Base-by-base conservation (phyloP, 2,888 invertebrate genomes). In the Catocala nupta region DNA sequence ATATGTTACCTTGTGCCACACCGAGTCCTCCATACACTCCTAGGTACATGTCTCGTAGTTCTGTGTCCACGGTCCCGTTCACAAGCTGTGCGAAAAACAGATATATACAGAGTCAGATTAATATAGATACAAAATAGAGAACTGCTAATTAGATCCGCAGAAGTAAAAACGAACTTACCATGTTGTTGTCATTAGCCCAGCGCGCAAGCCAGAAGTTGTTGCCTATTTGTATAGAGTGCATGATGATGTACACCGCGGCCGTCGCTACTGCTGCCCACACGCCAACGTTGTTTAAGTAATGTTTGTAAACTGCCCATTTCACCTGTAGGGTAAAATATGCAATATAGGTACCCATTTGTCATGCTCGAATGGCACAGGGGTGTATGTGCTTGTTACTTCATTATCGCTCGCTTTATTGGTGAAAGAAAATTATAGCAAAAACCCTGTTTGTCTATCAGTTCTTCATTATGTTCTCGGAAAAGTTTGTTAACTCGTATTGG, bases 11-110 rank as follows among this genome's bases (percentile, higher is more conserved):
- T 96, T 98, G 98, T 62, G 97, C 97, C 71, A 97, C 90, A 68
- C 98, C 98, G 59, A 98, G 95, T 39, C 96, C 97, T 68, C 97
- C 98, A 87, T 98, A 98, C 9, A 98, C 97, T 55, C 98, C 97
- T 63, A 98, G 95, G 85, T 98, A 98, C 90, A 97, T 95, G 82
- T 98, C 96, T 70, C 97, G 93, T 76, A 94, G 93, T 5, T 87
- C 81, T 3, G 92, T 95, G 81, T 97, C 93, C 13, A 95, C 92
- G 0, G 93, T 95, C 13, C 95, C 95, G 71, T 96, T 95, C 2
- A 88, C 86, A 12, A 90, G 58, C 92, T 93, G 78, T 2, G 77
- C 69, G 45, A 51, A 34, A 63, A 55, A 33, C 10, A 54, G 0
- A 62, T 44, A 9, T 39, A 39, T 8, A 39, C 9, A 39, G 9